Evolutionary conservation across 2,888 invertebrate genomes (phyloP).

Genomic region (Cerastis rubricosa): DNA sequence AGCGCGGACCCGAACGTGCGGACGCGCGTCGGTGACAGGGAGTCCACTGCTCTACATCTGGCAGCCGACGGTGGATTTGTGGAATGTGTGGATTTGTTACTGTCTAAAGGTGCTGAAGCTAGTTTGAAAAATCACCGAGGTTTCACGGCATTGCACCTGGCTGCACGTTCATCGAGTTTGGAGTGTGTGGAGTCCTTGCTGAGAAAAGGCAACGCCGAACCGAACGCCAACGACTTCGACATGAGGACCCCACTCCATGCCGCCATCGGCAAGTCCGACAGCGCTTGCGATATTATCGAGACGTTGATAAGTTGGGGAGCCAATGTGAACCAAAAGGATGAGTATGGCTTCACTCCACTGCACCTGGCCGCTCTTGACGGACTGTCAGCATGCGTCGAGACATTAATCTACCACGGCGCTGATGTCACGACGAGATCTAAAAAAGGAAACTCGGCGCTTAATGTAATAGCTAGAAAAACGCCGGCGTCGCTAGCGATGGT

Average conservation of each 20-base stretch:
- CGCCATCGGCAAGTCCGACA: constrained; percentile 95
- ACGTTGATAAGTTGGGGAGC: constrained; percentile 95
- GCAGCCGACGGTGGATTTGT: constrained; percentile 97
- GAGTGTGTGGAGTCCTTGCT: constrained; percentile 95
- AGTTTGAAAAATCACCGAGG: constrained; percentile 94
- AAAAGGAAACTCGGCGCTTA: constrained; percentile 96
- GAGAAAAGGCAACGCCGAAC: constrained; percentile 94
- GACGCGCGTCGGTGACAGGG: constrained; percentile 93
- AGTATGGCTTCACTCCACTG: constrained; percentile 96
- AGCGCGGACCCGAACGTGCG: constrained; percentile 93
- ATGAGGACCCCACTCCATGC: constrained; percentile 96
- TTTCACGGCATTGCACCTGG: constrained; percentile 96
- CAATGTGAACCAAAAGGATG: constrained; percentile 95
- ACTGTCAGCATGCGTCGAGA: constrained; percentile 95
- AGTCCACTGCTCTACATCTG: constrained; percentile 95
- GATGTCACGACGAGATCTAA: constrained; percentile 97
- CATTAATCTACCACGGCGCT: constrained; percentile 95
- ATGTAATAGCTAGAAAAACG: constrained; percentile 96
- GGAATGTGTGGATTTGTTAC: constrained; percentile 94
- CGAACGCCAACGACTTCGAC: constrained; percentile 95
- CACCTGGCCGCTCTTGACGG: constrained; percentile 97
- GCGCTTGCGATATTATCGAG: constrained; percentile 95
- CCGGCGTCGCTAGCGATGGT: constrained; percentile 96
- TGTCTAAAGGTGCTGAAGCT: constrained; percentile 94
- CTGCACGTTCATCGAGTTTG: constrained; percentile 94